Evolutionary conservation across 2,113 vertebrate genomes (phyloP).

Genomic region (Nesoenas mayeri): DNA sequence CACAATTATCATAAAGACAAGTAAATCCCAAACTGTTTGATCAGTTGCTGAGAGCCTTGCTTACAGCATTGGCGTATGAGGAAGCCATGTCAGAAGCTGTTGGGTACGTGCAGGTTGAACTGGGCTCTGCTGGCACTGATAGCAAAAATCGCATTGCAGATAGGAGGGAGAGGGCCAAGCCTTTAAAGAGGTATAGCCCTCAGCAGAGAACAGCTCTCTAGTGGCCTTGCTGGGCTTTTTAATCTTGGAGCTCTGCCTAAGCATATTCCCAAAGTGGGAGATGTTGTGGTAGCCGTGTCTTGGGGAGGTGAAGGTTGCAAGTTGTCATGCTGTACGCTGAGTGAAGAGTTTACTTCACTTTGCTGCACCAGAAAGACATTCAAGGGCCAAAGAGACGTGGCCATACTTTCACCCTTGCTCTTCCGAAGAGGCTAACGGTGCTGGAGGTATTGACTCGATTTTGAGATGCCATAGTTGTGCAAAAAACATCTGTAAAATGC

Average conservation of each 20-base stretch:
- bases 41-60: background rate
- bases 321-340: accelerated
- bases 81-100: accelerated
- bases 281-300: accelerated
- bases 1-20: background rate
- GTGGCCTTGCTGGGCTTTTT: background rate
- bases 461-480: background rate
- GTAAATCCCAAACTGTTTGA: background rate
- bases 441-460: background rate
- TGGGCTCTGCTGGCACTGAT: accelerated
- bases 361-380: background rate
- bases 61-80: accelerated
- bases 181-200: background rate
- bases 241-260: background rate
- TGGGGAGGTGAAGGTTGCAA: background rate
- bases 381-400: background rate
- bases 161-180: background rate
- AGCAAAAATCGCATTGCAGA: background rate
- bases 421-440: accelerated
- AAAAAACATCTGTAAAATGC: accelerated
- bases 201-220: background rate
- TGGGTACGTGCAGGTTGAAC: accelerated
- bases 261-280: accelerated
- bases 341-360: background rate
- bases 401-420: background rate